Conservation (phyloP, 2,888 invertebrate genomes). For the Thereva unica region DNA sequence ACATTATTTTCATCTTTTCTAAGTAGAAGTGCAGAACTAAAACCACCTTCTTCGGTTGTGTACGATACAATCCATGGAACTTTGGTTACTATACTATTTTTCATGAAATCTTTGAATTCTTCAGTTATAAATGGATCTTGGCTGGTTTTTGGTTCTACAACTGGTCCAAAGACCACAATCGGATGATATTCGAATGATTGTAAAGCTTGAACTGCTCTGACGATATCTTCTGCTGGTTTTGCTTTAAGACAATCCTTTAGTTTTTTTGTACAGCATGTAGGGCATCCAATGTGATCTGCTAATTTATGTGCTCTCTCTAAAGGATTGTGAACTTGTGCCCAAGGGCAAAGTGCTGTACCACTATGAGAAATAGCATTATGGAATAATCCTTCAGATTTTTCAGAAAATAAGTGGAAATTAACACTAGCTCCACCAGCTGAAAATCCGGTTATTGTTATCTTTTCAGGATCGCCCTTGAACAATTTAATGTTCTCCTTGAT, state of each 20-base stretch:
- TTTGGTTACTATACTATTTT: slow-evolving; percentile 62
- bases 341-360: slow-evolving; percentile 66
- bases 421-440: slow-evolving; percentile 76
- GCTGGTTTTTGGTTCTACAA: slow-evolving; percentile 61
- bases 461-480: slow-evolving; percentile 72
- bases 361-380: slow-evolving; percentile 63
- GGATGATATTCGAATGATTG: slow-evolving; percentile 63
- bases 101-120: slow-evolving; percentile 65
- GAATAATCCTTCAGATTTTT: slow-evolving; percentile 61
- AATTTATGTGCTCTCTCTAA: slow-evolving; percentile 65
- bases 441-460: slow-evolving; percentile 67
- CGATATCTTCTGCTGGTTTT: slow-evolving; percentile 64
- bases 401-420: slow-evolving; percentile 70
- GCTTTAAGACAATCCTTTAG: slow-evolving; percentile 67
- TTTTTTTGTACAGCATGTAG: slow-evolving; percentile 46
- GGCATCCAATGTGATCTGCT: background rate
- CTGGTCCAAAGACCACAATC: slow-evolving; percentile 70
- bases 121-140: slow-evolving; percentile 66
- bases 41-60: slow-evolving; percentile 71
- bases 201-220: slow-evolving; percentile 54
- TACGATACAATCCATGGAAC: slow-evolving; percentile 70
- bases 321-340: slow-evolving; percentile 63
- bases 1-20: background rate
- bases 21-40: slow-evolving; percentile 57
- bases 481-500: slow-evolving; percentile 66